Base-by-base conservation (phyloP, 2,888 invertebrate genomes). In the Pristionchus arcanus region DNA sequence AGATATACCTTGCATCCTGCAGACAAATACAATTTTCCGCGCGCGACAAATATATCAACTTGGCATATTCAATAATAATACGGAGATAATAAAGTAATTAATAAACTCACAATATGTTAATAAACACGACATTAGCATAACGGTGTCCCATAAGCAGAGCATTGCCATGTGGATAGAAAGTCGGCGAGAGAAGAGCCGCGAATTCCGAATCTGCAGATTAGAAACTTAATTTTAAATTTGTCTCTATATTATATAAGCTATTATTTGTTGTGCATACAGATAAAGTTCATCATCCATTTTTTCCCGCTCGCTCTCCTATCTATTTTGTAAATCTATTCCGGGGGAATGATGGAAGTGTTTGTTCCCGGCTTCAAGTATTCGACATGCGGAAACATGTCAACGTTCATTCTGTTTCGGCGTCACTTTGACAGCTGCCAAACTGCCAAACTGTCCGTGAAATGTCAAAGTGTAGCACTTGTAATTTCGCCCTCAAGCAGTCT, bases 141-240 rank as follows among this genome's bases (percentile, higher is more conserved):
- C 63, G 25, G 93, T 93, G 89, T 95, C 95, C 94, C 94, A 95
- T 28, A 94, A 86, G 77, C 94, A 95, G 34, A 94, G 92, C 93
- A 94, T 94, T 31, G 92, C 91, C 74, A 95, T 86, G 90, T 95
- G 95, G 49, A 92, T 91, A 15, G 95, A 94, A 31, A 95, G 88
- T 1, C 95, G 93, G 71, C 92, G 93, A 11, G 95, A 95, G 90
- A 95, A 95, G 55, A 92, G 92, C 19, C 92, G 92, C n/a, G 94
- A 93, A 42, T 92, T 91, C 28, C 92, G 92, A 37, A 94, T 94
- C 93, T 94, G 87, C 21, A 74, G 7, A 74, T 74, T 63, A 63
- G 87, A 93, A 86, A 53, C 55, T 19, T 49, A 7, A 4, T 21
- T 55, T 55, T 55, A 1, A 21, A 13, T 11, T 13, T 11, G 55